phyloP scores from a whole-genome alignment of 2,888 invertebrate genomes.

The Rotaria socialis region DNA sequence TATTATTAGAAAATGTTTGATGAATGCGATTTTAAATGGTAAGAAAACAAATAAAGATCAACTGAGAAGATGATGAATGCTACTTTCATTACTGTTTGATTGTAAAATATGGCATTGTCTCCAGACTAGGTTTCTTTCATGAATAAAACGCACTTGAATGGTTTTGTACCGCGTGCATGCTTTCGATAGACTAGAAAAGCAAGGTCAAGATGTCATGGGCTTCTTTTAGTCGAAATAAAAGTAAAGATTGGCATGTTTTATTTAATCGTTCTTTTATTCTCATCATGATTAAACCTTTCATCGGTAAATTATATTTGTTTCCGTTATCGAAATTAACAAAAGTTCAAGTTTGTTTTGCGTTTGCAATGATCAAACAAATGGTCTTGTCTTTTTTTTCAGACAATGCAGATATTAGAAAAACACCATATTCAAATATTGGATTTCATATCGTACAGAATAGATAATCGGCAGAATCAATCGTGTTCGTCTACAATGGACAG shows the following conservation, averaged over 20 bases:
- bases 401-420: not conserved
- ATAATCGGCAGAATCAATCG: not conserved
- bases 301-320: not conserved
- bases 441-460: not conserved
- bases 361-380: not conserved
- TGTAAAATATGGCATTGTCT: not conserved
- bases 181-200: not conserved
- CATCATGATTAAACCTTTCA: not conserved
- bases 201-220: not conserved
- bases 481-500: not conserved
- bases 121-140: slow-evolving; percentile 1
- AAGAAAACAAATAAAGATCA: not conserved
- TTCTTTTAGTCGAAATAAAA: not conserved
- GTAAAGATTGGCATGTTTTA: not conserved
- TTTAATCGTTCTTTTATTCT: slow-evolving; percentile 9
- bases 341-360: not conserved
- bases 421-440: not conserved
- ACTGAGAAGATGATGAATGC: not conserved
- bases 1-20: not conserved
- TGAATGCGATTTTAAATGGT: not conserved
- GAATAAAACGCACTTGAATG: not conserved
- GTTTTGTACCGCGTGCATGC: slow-evolving; percentile 2
- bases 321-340: not conserved
- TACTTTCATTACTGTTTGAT: not conserved
- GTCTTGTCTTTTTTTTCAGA: not conserved